Conservation (phyloP, 2,888 invertebrate species). For the Halocaridina rubra region DNA sequence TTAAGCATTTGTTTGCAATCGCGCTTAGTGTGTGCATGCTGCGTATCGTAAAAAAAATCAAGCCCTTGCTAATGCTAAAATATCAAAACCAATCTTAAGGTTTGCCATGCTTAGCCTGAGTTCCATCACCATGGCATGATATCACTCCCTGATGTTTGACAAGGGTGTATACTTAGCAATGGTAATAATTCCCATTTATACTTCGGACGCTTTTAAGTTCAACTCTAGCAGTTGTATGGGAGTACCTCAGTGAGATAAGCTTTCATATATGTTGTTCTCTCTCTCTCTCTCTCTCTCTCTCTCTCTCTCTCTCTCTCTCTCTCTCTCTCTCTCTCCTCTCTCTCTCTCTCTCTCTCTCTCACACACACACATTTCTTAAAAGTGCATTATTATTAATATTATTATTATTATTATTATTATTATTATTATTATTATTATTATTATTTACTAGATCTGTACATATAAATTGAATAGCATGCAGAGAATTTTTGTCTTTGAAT, state of each 20-base stretch:
- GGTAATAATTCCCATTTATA: no score
- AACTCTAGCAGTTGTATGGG: neutral
- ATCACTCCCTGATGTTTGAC: neutral
- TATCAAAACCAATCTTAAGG: no score
- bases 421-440: constrained; percentile 3
- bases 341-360: constrained; percentile 1
- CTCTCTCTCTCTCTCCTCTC: no score
- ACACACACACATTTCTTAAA: neutral
- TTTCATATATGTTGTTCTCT: neutral
- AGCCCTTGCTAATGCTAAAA: no score
- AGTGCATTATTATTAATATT: neutral
- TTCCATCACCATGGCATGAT: neutral
- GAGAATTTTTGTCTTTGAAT: no score
- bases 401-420: neutral
- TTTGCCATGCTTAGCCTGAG: neutral
- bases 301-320: neutral
- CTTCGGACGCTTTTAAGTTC: no score
- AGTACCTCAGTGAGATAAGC: neutral
- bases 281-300: neutral
- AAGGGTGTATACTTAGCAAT: neutral
- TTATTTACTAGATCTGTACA: neutral
- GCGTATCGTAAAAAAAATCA: no score
- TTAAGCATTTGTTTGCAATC: no score
- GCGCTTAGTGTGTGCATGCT: no score
- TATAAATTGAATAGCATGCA: no score